These are phyloP conservation scores for Sinocyclocheilus anshuiensis DNA, from an alignment of 2,113 vertebrate genomes.

Conservation along the genomic window DNA sequence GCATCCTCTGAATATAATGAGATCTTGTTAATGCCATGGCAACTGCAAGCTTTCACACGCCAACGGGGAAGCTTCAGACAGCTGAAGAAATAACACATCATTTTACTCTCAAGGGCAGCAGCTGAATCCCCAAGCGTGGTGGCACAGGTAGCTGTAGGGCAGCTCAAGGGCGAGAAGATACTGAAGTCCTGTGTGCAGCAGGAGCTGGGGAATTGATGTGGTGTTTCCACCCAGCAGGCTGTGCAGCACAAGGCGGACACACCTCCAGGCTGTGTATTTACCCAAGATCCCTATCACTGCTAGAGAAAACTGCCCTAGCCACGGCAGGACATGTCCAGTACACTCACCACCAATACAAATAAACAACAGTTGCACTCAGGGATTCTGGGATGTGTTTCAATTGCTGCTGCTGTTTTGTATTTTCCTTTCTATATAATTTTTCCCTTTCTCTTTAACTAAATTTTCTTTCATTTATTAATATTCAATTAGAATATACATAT, in stretches of 20 bases:
- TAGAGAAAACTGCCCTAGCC: slow-evolving; percentile 39
- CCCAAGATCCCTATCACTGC: slow-evolving; percentile 58
- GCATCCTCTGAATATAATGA: slow-evolving; percentile 69
- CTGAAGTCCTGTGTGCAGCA: slow-evolving; percentile 50
- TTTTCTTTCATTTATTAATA: neutral
- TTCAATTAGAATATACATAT: neutral
- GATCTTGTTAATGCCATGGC: slow-evolving; percentile 72
- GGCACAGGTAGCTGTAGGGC: slow-evolving; percentile 1
- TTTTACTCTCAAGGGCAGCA: slow-evolving; percentile 24
- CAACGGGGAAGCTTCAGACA: slow-evolving; percentile 53
- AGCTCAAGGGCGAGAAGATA: slow-evolving; percentile 17
- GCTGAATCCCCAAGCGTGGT: slow-evolving; percentile 25
- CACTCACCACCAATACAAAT: slow-evolving; percentile 50
- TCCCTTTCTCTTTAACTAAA: neutral
- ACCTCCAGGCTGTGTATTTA: slow-evolving; percentile 61
- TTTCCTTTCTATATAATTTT: neutral
- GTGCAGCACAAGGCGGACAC: slow-evolving; percentile 42
- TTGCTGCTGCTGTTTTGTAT: neutral
- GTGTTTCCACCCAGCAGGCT: slow-evolving; percentile 33
- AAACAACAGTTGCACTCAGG: slow-evolving; percentile 46
- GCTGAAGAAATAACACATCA: slow-evolving; percentile 40
- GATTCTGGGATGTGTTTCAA: slow-evolving; percentile 5
- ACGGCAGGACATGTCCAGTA: slow-evolving; percentile 38
- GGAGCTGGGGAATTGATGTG: slow-evolving; percentile 41
- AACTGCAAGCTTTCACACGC: slow-evolving; percentile 69